These are phyloP conservation scores for Petrolisthes cinctipes DNA, from an alignment of 2,888 invertebrate genomes.

Conservation along the genomic window DNA sequence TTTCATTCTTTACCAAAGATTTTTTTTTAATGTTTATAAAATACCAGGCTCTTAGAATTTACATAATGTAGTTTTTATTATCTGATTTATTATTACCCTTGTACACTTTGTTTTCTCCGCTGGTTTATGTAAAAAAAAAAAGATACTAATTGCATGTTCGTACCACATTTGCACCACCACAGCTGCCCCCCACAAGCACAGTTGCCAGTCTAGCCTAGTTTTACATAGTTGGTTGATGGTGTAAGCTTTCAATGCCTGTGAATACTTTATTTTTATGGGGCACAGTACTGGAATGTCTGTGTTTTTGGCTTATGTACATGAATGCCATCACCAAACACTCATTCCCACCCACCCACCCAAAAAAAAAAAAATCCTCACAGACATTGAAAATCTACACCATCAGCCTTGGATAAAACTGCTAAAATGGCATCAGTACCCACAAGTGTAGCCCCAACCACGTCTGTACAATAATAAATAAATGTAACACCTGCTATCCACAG, in stretches of 20 bases:
- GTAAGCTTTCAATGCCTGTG: no score
- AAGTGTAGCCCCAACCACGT: constrained; percentile 53
- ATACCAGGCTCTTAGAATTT: constrained; percentile 58
- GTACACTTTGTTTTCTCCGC: constrained; percentile 57
- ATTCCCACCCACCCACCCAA: no score
- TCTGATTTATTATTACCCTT: constrained; percentile 41
- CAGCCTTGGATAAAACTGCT: no score
- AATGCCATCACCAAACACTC: no score
- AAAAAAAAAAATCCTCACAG: no score
- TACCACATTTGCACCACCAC: constrained; percentile 60
- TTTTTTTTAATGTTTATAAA: constrained; percentile 53
- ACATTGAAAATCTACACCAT: no score
- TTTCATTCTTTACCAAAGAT: constrained; percentile 59
- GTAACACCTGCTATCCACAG: constrained; percentile 60
- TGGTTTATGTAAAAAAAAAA: constrained; percentile 17
- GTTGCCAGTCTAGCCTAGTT: no score
- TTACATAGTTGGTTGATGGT: no score
- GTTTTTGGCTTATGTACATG: no score
- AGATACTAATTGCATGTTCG: constrained; percentile 57
- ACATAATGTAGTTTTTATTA: constrained; percentile 51
- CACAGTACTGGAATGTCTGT: no score
- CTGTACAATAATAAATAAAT: constrained; percentile 58
- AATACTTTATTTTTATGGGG: no score
- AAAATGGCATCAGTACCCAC: not conserved
- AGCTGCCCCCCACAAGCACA: constrained; percentile 32